Evolutionary conservation across 2,113 vertebrate species (phyloP).

Genomic region (Loxodonta africana): DNA sequence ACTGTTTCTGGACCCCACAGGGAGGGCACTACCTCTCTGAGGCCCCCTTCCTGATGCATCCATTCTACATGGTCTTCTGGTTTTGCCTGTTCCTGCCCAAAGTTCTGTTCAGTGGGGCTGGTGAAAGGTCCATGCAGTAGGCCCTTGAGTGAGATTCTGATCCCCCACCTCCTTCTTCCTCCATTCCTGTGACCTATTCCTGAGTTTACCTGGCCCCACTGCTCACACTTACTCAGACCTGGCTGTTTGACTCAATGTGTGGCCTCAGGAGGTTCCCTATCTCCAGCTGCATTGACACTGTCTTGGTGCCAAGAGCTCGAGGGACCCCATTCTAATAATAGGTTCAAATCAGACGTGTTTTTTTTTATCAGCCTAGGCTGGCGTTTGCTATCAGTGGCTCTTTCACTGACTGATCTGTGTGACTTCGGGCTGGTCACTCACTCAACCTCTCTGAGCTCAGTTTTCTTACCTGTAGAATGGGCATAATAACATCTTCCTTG

Average conservation of each 20-base stretch:
- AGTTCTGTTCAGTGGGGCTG: not conserved
- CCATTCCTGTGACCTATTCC: not conserved
- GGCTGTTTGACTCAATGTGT: not conserved
- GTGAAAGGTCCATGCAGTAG: not conserved
- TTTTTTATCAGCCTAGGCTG: fast-evolving
- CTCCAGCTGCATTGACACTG: not conserved
- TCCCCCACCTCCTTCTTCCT: not conserved
- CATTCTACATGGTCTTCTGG: fast-evolving
- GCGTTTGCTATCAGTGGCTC: not conserved
- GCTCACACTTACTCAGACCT: not conserved
- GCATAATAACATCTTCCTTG: not conserved
- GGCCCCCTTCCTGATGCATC: not conserved
- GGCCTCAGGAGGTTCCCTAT: not conserved
- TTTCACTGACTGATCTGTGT: not conserved
- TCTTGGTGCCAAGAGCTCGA: not conserved
- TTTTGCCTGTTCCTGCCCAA: not conserved
- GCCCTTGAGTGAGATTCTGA: not conserved
- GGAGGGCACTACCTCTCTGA: fast-evolving
- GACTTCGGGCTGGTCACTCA: not conserved
- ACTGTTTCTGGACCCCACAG: not conserved
- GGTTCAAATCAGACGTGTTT: not conserved
- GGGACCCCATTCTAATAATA: not conserved
- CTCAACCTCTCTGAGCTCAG: not conserved
- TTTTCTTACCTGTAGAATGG: not conserved
- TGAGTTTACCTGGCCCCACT: not conserved